Conservation (phyloP, 2,113 vertebrate species). For the Pelmatolapia mariae region DNA sequence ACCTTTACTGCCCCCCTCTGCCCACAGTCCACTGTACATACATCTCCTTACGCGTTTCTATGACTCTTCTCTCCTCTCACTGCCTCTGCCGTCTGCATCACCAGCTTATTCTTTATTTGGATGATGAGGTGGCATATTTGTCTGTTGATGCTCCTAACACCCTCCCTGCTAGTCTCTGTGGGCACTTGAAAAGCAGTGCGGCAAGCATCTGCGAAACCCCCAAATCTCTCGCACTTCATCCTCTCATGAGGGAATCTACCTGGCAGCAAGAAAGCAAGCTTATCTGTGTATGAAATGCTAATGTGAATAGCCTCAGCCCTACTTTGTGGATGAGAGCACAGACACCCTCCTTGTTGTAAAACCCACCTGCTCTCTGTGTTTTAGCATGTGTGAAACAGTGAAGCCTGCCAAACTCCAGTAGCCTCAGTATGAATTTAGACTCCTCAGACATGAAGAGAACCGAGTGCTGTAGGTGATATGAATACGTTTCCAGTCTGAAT, state of each 20-base stretch:
- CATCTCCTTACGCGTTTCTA: background rate
- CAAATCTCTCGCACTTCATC: conserved; percentile 38
- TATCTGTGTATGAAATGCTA: conserved; percentile 61
- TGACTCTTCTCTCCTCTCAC: background rate
- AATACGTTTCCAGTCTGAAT: conserved; percentile 21
- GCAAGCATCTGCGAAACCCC: conserved; percentile 31
- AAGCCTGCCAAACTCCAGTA: conserved; percentile 20
- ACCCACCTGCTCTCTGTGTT: conserved; percentile 41
- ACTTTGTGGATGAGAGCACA: conserved; percentile 34
- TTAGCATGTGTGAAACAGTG: conserved; percentile 34
- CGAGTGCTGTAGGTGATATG: conserved; percentile 11
- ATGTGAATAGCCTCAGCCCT: conserved; percentile 32
- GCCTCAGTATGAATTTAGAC: conserved; percentile 22
- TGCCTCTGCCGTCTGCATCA: background rate
- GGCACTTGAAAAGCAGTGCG: conserved; percentile 30
- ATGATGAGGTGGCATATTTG: conserved; percentile 28
- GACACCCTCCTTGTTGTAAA: conserved; percentile 19
- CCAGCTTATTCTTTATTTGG: conserved; percentile 12
- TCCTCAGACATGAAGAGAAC: conserved; percentile 11
- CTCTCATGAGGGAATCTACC: conserved; percentile 53
- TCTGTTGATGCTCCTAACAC: conserved; percentile 3
- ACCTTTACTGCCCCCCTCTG: background rate
- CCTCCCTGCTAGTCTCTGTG: background rate
- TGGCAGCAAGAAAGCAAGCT: conserved; percentile 38
- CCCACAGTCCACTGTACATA: background rate